Percentiles rank a stretch among this genome's conserved stretches.
Conservation (phyloP, 1,140 invertebrate species). For the Drosophila azteca region DNA sequence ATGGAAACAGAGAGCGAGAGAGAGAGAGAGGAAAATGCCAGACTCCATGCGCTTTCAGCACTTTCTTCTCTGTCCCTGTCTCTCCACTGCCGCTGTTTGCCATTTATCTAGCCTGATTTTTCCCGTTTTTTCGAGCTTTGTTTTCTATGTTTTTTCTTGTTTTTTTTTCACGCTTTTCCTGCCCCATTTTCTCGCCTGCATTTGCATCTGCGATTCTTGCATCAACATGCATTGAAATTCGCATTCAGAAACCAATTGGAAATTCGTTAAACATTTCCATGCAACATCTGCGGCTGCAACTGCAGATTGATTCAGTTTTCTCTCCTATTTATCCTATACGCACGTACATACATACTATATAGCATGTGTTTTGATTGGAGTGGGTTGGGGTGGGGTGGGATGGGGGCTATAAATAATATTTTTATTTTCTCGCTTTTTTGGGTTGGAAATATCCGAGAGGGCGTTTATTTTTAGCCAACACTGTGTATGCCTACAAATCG, state of each 20-base stretch:
- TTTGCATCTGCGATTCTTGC: conserved; percentile 57
- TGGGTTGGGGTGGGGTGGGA: conserved; percentile 3
- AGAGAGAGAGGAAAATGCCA: conserved; percentile 22
- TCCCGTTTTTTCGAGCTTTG: conserved; percentile 13
- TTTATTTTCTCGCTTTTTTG: conserved; percentile 77
- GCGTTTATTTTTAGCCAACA: conserved; percentile 70
- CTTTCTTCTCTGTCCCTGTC: not conserved
- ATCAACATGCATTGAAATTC: conserved; percentile 49
- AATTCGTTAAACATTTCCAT: conserved; percentile 62
- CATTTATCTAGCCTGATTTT: conserved; percentile 60
- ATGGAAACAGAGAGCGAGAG: conserved; percentile 15
- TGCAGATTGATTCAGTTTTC: conserved; percentile 61
- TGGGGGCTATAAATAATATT: conserved; percentile 76
- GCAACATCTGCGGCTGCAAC: not conserved
- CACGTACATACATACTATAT: not conserved
- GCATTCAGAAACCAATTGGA: conserved; percentile 42
- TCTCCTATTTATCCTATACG: conserved; percentile 4
- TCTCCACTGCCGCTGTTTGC: conserved; percentile 3
- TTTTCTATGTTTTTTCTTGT: not conserved
- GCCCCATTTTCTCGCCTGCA: conserved; percentile 16
- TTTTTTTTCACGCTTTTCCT: not conserved
- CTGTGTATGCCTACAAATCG: conserved; percentile 67
- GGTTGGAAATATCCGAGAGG: conserved; percentile 67
- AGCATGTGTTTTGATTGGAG: not conserved
- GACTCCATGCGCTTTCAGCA: conserved; percentile 28